Percentiles rank a stretch among this genome's conserved stretches.
Evolutionary conservation across 2,113 vertebrate species (phyloP).

Genomic region (Motacilla tschutschensis): DNA sequence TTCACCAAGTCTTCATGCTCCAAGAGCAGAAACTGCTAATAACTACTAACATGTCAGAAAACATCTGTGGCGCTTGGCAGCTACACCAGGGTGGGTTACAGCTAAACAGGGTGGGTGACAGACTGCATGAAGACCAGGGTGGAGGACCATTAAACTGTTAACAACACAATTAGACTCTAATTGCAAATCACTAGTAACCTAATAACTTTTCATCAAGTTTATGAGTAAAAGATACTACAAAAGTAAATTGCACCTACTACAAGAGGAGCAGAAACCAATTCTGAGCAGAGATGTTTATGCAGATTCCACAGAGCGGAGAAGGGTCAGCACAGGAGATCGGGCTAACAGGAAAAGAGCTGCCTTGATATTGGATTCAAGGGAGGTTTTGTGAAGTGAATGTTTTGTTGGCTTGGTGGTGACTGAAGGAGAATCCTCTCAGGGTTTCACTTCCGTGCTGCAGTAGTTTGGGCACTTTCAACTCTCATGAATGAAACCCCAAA

Average conservation of each 20-base stretch:
- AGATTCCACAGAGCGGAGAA: background rate
- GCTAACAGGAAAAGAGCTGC: background rate
- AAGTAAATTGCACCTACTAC: background rate
- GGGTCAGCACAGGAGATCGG: background rate
- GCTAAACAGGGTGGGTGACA: background rate
- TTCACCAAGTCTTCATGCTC: background rate
- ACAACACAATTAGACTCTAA: slow-evolving; percentile 15
- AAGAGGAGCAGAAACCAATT: background rate
- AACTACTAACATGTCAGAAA: slow-evolving; percentile 7
- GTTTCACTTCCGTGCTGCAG: background rate
- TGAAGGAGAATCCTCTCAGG: slow-evolving; percentile 1
- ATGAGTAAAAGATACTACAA: background rate
- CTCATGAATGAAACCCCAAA: slow-evolving; percentile 35
- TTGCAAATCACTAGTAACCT: background rate
- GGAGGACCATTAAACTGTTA: slow-evolving; percentile 14
- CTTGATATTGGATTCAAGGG: background rate
- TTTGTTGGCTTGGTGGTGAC: background rate
- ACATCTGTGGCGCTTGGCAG: background rate
- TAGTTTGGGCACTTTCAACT: slow-evolving; percentile 17
- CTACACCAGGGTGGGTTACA: background rate
- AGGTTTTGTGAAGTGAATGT: background rate
- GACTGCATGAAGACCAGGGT: background rate
- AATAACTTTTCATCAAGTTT: background rate
- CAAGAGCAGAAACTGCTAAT: slow-evolving; percentile 17
- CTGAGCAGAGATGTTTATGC: background rate